Evolutionary conservation across 1,140 invertebrate species (phyloP), one percentile per base, ranked within the genome.

Genomic region (Spodoptera frugiperda): DNA sequence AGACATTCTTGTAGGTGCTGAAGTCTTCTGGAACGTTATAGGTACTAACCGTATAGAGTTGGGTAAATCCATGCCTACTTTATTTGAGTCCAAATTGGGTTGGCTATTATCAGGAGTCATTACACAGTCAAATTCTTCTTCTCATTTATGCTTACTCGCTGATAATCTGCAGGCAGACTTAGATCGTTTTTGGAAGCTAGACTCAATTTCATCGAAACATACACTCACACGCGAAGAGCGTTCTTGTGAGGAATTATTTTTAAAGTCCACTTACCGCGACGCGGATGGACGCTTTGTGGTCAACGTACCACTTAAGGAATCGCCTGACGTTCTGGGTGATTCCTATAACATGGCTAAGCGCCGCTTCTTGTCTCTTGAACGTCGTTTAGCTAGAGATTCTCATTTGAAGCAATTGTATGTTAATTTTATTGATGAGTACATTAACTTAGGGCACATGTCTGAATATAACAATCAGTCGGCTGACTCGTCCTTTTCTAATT

Each of bases 361-460:
- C 30, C 39, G 59, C n/a, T 61, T 61, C 6, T 15, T 61, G 8
- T 61, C 59, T 39, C n/a, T 61, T 39, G 59, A 61, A 44, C 57
- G 57, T 59, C 21, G 39, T 17, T 44, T 61, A 14, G 14, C 3
- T 9, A 33, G 33, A 33, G 39, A 61, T 44, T 3, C 14, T 61
- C 3, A 12, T 4, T 30, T 61, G 39, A 61, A 44, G 39, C 10
- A 19, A 1, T 14, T 61, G 17, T 61, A 61, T 8, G 11, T 44
- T 15, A 15, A 33, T 1, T 61, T 61, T 14, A 61, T 61, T 15
- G n/a, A 61, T 61, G 59, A 61, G 39, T 61, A 61, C 39, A 33
- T 33, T n/a, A 30, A 61, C 3, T 9, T 61, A 10, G 59, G 59
- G 8, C 59, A 61, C 39, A 61, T 61, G 59, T 61, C 59, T 39